Base-by-base conservation (phyloP, 2,888 invertebrate species). In the Danaus chrysippus region DNA sequence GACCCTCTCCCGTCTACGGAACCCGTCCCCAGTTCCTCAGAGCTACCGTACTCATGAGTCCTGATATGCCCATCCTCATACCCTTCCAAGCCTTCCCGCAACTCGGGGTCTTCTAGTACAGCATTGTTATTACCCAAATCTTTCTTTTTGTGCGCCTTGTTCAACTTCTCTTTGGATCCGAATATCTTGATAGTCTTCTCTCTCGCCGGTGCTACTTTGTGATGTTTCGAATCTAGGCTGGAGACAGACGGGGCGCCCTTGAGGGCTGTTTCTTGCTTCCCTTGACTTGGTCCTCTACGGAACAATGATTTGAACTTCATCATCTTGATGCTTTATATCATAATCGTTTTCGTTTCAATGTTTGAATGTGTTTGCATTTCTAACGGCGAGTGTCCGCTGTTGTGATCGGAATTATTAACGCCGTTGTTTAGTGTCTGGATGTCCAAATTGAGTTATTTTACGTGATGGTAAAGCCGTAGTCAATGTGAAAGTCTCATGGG, bases 271-370 rank as follows among this genome's bases (percentile, higher is more conserved):
- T 92, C 84, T 82, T 91, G 89, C 77, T 92, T 91, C 74, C 90
- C 89, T 76, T 89, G 92, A 78, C 92, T 92, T 83, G 95, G 95
- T 79, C 96, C 95, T 94, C 96, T 96, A 92, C 96, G 96, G 92
- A 96, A 96, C 86, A 96, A 94, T 81, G 96, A 96, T 93, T 96
- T 96, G 91, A 96, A 94, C 93, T 96, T 96, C 94, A 96, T 96
- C 96, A 96, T 96, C 91, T 93, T 95, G 90, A 80, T 78, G 78
- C 73, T 68, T 75, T 77, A 76, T 73, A 71, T 70, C 78, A 78
- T 78, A 72, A 71, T 86, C 81, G 83, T 83, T 82, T 78, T 85
- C 82, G 86, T 83, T 76, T 84, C 83, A 87, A 83, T 84, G 81
- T 79, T 87, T 84, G 83, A 78, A 72, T 76, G 68, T 71, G 72